Percentiles rank a stretch among this genome's conserved stretches.
Evolutionary conservation across 2,888 invertebrate species (phyloP).

Genomic region (Tinea trinotella): DNA sequence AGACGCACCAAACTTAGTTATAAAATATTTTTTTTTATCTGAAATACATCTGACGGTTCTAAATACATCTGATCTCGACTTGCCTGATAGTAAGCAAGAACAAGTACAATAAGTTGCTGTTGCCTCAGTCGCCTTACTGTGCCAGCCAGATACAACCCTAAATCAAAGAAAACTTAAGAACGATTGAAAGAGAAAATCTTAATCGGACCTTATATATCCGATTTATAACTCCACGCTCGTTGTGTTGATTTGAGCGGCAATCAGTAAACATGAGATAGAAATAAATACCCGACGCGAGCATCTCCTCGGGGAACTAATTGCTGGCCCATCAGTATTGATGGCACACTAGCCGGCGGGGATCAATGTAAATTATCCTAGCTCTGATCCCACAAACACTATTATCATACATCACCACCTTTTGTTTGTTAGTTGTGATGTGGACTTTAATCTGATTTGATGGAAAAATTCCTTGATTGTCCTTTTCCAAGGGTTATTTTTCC

Average conservation of each 20-base stretch:
- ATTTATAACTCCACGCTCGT: neutral
- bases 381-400: slow-evolving; percentile 41
- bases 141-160: no score
- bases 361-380: slow-evolving; percentile 57
- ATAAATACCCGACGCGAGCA: slow-evolving; percentile 51
- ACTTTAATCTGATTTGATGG: neutral
- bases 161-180: no score
- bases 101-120: no score
- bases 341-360: slow-evolving; percentile 48
- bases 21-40: no score
- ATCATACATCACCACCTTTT: slow-evolving; percentile 27
- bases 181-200: no score
- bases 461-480: neutral
- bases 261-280: slow-evolving; percentile 48
- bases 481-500: neutral
- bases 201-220: neutral
- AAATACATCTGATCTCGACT: no score
- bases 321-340: slow-evolving; percentile 63
- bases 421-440: slow-evolving; percentile 5
- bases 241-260: slow-evolving; percentile 37
- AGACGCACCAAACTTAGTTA: no score
- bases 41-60: no score
- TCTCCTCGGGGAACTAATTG: slow-evolving; percentile 57
- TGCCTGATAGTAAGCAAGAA: no score
- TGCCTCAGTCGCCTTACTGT: no score